These are phyloP conservation scores for Poecilia latipinna DNA, from an alignment of 2,113 vertebrate species.

Conservation along the genomic window DNA sequence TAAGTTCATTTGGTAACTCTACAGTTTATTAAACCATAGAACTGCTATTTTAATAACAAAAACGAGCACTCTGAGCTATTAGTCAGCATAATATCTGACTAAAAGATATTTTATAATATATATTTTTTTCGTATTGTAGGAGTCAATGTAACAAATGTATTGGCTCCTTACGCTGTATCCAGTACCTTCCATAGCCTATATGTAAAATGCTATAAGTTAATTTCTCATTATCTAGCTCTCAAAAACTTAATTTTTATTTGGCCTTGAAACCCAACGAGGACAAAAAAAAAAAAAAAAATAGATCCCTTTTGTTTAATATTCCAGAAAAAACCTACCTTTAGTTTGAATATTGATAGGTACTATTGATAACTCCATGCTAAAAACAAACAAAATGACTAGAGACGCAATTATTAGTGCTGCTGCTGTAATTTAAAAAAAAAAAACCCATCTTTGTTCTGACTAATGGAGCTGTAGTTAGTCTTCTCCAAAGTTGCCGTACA, in stretches of 20 bases:
- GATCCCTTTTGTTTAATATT: no score
- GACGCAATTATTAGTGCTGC: neutral
- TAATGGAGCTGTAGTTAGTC: neutral
- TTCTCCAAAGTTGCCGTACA: neutral
- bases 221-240: no score
- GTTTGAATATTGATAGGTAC: neutral
- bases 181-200: no score
- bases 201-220: no score
- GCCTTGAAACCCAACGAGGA: neutral
- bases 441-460: neutral
- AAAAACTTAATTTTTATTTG: no score
- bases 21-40: neutral
- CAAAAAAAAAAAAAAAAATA: neutral
- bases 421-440: neutral
- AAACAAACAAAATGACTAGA: neutral
- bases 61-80: neutral
- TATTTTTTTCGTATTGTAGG: no score
- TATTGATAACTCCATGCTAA: neutral
- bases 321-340: neutral
- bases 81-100: no score
- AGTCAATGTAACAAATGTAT: no score
- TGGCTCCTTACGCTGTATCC: no score
- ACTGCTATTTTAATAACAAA: neutral
- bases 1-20: neutral
- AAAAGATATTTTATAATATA: no score